Base-by-base conservation (phyloP, 1,140 invertebrate species). In the Amphibalanus amphitrite region DNA sequence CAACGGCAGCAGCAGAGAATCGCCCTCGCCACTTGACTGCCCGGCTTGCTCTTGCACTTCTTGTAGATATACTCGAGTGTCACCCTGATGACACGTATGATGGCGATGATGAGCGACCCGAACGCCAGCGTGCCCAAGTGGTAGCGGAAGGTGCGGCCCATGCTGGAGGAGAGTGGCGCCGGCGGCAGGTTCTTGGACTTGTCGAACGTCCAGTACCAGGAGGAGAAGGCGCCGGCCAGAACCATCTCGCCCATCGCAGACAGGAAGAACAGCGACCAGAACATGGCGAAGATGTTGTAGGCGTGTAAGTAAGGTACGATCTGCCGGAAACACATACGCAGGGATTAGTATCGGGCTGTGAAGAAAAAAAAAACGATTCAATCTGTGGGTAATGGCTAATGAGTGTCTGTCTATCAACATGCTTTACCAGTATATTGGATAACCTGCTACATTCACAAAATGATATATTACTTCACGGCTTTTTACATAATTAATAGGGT, bases 41-140 rank as follows among this genome's bases (percentile, higher is more conserved):
- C 72, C 3, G 75, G 87, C 6, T 67, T 88, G 74, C 89, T 87
- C 77, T 90, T 91, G 17, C 92, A 72, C 80, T 95, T 94, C 29
- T 85, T 80, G 78, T 95, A 89, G 8, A 95, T 81, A 77, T 90
- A 95, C 78, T 97, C 92, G 40, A 98, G 79, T 28, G 92, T 81
- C 0, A 92, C 82, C 69, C 93, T 84, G 69, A 98, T 92, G 29
- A 96, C 82, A 64, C 91, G 86, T 28, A 95, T 90, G 69, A 95
- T 91, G 28, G 93, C 89, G 75, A 98, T 89, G 47, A 98, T 88
- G 0, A 98, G 81, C 0, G 95, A 90, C 0, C 95, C 95, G 78
- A 97, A 95, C 0, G 95, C 95, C 26, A 98, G 78, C 0, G 95
- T 96, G 20, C 95, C 95, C 70, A 96, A 77, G 80, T 98, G 94